Evolutionary conservation across 2,797 vertebrate species (phyloP), one percentile per base, ranked within the genome.

Genomic region (Dermochelys coriacea): DNA sequence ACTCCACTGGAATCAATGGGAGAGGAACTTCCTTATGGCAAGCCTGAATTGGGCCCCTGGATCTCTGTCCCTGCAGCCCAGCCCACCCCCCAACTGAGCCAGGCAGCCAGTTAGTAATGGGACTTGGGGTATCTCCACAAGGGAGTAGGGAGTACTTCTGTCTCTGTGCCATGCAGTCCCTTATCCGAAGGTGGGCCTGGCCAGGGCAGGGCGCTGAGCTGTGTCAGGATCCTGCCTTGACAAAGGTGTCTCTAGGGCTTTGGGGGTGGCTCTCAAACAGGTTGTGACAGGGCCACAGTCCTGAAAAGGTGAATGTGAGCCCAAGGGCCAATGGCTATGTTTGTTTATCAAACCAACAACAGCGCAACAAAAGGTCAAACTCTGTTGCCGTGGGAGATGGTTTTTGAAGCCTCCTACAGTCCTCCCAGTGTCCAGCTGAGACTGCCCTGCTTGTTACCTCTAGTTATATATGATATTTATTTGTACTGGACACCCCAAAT

Each of bases 301-400:
- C 95, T 61, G 88, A 85, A 97, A 97, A 98, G 97, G 97, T 98
- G 97, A 98, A 98, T 0, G 0, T 71, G 82, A 91, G 96, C 97
- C 96, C 49, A 87, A 95, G 96, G 97, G 95, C 90, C 82, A 83
- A 85, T 91, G 37, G 45, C 94, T 87, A 84, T 51, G 93, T 96
- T 97, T 97, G 95, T 97, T 97, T 97, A 96, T 94, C 89, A 93
- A 97, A 94, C 82, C 84, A 91, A 97, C 92, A 85, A 90, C 89
- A 95, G 91, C 0, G 1, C 96, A 96, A 96, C 92, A 91, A 97
- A 97, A 98, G 97, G 97, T 98, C 97, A 97, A 84, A 85, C 94
- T 89, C 96, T 82, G 94, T 96, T 96, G 97, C 97, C 90, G 90
- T 96, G 96, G 95, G 97, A 97, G 96, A 97, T 96, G 93, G 87